Base-by-base conservation (phyloP, 2,888 invertebrate species). In the Parascotia fuliginaria region DNA sequence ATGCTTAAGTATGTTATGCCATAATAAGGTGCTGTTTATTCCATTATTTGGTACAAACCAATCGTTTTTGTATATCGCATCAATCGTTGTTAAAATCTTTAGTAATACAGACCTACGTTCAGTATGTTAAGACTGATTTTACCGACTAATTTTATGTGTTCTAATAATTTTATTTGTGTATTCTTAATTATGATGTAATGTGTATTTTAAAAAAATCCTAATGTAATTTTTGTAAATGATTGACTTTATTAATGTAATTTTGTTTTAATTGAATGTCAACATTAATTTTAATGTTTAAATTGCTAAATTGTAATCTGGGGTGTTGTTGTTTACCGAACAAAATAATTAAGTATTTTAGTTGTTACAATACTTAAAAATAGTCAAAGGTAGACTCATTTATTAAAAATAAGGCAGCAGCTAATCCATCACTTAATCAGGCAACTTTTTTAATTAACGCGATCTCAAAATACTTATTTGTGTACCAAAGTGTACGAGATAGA, bases 91-190 rank as follows among this genome's bases (percentile, higher is more conserved):
- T 65, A 44, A 59, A 64, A 62, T 62, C 56, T 52, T 65, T 47
- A 50, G 45, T 48, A 13, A 51, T 64, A 59, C 41, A n/a, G n/a
- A n/a, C 36, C 5, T 70, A 42, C 42, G 51, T 68, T 66, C 48
- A 70, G 60, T 75, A 54, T 60, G 74, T 79, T 73, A 86, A 88
- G 89, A 89, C 89, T 89, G 89, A 89, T 86, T 81, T 82, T 71
- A 70, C 71, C 73, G 74, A 50, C 60, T 70, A 66, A 52, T 70
- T 65, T 62, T 54, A 56, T 66, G 60, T 69, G 77, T 77, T 74
- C 75, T 70, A 66, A 73, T 79, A 37, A 19, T 75, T 77, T 77
- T 65, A 65, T 73, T 70, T 69, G 66, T 73, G 54, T 67, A 56
- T 65, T 9, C 40, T 49, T 53, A 42, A 3, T 42, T 49, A 46